Base-by-base conservation (phyloP, 2,113 vertebrate genomes). In the Rhabdomys dilectus region DNA sequence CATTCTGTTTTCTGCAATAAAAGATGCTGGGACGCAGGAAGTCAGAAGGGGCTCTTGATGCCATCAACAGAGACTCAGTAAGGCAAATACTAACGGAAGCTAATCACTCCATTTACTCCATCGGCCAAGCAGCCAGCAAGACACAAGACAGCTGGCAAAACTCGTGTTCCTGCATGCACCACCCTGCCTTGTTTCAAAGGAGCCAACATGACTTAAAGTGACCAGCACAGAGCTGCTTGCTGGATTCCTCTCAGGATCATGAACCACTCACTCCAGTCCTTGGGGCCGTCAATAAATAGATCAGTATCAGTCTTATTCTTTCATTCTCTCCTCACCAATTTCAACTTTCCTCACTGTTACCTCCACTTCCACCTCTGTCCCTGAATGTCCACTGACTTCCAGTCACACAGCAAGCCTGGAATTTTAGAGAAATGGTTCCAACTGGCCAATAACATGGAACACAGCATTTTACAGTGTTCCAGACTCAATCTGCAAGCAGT, bases 81-180 rank as follows among this genome's bases (percentile, higher is more conserved):
- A 60, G 76, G n/a, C 88, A 53, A 66, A 53, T 68, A 78, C 80
- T 96, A 96, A 94, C 84, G 70, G 87, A 78, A 92, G 36, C 77
- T 94, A 96, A 96, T 96, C 86, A 84, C 87, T 91, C 72, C 42
- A 75, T 62, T 90, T 88, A 93, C 53, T 92, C 58, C 76, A 76
- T 48, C 26, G 56, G 80, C 76, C 92, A 90, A 48, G 76, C 88
- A 70, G 91, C 53, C 88, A 93, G 77, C 85, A 91, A 93, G 91
- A 75, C 91, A 88, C 19, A 58, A 48, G 42, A 10, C 34, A 15
- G 12, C 88, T 75, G 56, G 64, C 42, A 82, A 91, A 96, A 92
- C 72, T 26, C 42, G n/a, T 42, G 42, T 77, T 75, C 80, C 91
- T 73, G 5, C 29, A 58, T 0, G 36, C 19, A 75, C 68, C 17